Evolutionary conservation across 2,888 invertebrate genomes (phyloP).

Genomic region (Diabrotica balteata): DNA sequence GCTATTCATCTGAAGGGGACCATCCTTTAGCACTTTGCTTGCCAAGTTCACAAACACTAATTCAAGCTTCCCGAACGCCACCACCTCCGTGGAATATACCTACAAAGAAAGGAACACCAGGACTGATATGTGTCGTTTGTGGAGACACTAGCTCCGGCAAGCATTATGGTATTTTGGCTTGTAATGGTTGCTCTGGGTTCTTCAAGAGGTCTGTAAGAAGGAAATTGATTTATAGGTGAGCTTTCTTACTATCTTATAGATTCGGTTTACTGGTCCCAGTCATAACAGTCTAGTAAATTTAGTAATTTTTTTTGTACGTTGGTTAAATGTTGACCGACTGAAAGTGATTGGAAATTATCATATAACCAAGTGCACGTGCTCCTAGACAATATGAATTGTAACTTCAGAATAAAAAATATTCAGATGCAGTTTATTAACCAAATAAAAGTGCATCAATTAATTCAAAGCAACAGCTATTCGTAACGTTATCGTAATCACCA

Average conservation of each 20-base stretch:
- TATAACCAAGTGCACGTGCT: too few species aligned
- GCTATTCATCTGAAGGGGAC: conserved; percentile 59
- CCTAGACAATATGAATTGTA: too few species aligned
- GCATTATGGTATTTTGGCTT: conserved; percentile 97
- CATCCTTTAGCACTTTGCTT: conserved; percentile 69
- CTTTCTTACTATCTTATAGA: neutral
- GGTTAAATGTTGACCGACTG: too few species aligned
- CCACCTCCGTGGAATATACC: conserved; percentile 64
- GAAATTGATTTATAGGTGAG: conserved; percentile 94
- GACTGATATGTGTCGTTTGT: conserved; percentile 93
- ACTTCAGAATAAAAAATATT: too few species aligned
- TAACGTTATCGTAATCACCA: too few species aligned
- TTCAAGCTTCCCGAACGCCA: conserved; percentile 70
- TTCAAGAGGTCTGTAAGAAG: conserved; percentile 96
- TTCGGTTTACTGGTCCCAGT: too few species aligned
- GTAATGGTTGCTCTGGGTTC: conserved; percentile 99
- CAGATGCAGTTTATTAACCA: too few species aligned
- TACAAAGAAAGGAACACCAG: conserved; percentile 69
- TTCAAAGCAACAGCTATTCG: too few species aligned
- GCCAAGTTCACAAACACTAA: conserved; percentile 66
- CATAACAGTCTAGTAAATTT: too few species aligned
- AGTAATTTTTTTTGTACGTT: too few species aligned
- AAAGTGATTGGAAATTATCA: too few species aligned
- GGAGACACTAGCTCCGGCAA: conserved; percentile 97
- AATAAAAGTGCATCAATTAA: too few species aligned